Evolutionary conservation across 1,140 invertebrate genomes (phyloP).

Genomic region (Drosophila lowei): DNA sequence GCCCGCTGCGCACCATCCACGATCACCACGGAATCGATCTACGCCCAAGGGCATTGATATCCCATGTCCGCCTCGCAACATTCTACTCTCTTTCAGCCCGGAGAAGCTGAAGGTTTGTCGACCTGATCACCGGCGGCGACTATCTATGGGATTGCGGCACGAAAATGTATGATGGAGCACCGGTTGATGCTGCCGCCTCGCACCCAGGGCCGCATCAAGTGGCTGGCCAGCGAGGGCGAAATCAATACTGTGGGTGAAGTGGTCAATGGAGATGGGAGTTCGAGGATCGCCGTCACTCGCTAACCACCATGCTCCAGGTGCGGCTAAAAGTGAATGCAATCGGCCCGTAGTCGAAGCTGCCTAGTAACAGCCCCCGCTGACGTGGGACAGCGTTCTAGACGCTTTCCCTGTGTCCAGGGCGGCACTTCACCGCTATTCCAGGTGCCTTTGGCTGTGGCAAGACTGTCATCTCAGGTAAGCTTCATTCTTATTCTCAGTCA

Average conservation of each 20-base stretch:
- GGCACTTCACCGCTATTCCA: slow-evolving; percentile 99
- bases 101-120: slow-evolving; percentile 91
- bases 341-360: slow-evolving; percentile 97
- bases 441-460: slow-evolving; percentile 92
- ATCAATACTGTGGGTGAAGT: slow-evolving; percentile 97
- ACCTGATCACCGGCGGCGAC: slow-evolving; percentile 98
- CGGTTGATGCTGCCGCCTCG: slow-evolving; percentile 96
- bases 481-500: too few species aligned
- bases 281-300: slow-evolving; percentile 95
- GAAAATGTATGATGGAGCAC: slow-evolving; percentile 99
- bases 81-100: slow-evolving; percentile 94
- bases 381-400: slow-evolving; percentile 98
- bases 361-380: slow-evolving; percentile 98
- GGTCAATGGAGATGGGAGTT: slow-evolving; percentile 99
- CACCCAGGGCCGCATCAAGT: slow-evolving; percentile 96
- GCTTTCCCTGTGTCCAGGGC: slow-evolving; percentile 98
- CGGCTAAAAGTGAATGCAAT: slow-evolving; percentile 97
- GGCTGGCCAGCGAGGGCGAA: slow-evolving; percentile 94
- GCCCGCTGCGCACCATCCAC: slow-evolving; percentile 90
- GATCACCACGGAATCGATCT: slow-evolving; percentile 96
- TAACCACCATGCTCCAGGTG: slow-evolving; percentile 96
- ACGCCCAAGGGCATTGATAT: slow-evolving; percentile 99
- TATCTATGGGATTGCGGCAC: slow-evolving; percentile 96
- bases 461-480: slow-evolving; percentile 85
- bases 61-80: slow-evolving; percentile 91